Evolutionary conservation across 2,113 vertebrate genomes (phyloP).

Genomic region (Aplodontia rufa): DNA sequence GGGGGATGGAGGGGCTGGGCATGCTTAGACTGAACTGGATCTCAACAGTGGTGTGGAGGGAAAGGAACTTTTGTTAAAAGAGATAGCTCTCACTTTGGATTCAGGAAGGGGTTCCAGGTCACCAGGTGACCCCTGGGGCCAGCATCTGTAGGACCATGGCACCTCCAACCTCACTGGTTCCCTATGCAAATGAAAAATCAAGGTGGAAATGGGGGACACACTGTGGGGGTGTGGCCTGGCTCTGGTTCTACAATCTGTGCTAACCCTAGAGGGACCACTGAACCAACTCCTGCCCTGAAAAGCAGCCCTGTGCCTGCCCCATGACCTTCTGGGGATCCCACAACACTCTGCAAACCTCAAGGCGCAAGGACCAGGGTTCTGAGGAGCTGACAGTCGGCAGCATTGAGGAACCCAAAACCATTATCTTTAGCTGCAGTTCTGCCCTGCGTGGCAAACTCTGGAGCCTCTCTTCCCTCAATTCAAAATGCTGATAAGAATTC

Average conservation of each 20-base stretch:
- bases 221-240: not conserved
- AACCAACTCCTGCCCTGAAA: not conserved
- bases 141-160: not conserved
- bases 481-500: not conserved
- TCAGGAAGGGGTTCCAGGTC: not conserved
- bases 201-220: not conserved
- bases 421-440: not conserved
- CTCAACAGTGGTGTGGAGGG: not conserved
- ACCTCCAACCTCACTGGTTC: not conserved
- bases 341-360: not conserved
- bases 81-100: not conserved
- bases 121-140: not conserved
- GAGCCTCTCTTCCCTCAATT: not conserved
- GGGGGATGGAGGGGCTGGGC: not conserved
- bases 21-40: not conserved
- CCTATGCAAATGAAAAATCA: not conserved
- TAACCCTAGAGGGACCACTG: not conserved
- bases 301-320: too few species aligned
- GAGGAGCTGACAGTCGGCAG: not conserved
- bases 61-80: not conserved
- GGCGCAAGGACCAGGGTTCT: not conserved
- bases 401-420: rapidly evolving
- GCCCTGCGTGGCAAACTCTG: not conserved
- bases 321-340: too few species aligned
- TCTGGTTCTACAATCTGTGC: not conserved